Evolutionary conservation across 2,797 vertebrate species (phyloP).

Genomic region (Ispidina picta): DNA sequence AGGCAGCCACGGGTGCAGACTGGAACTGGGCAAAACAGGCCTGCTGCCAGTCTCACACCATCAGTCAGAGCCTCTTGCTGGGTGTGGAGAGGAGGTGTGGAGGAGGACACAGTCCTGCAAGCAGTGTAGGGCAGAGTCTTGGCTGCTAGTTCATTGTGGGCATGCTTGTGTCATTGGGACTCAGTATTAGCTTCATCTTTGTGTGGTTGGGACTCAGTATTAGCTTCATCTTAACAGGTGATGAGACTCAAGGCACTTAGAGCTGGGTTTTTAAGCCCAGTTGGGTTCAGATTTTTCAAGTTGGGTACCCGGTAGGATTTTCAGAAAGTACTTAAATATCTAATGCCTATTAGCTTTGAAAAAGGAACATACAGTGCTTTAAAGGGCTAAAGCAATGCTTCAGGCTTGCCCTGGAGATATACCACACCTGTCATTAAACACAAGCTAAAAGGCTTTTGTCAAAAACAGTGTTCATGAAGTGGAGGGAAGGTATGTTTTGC

Average conservation of each 20-base stretch:
- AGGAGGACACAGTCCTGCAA: background rate
- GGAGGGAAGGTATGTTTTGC: background rate
- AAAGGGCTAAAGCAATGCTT: slow-evolving; percentile 26
- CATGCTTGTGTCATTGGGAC: background rate
- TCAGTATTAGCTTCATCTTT: background rate
- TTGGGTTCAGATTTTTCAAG: background rate
- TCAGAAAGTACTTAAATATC: background rate
- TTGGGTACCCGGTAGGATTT: background rate
- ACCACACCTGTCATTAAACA: background rate
- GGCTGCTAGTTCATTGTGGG: background rate
- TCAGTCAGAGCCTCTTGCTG: background rate
- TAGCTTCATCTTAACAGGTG: background rate
- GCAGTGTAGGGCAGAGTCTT: background rate
- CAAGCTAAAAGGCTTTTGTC: background rate
- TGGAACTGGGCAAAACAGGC: background rate
- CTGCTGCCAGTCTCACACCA: background rate
- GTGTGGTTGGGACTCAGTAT: background rate
- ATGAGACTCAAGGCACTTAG: background rate
- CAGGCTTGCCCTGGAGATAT: background rate
- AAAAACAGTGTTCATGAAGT: background rate
- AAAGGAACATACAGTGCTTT: background rate
- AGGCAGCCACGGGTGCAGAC: background rate
- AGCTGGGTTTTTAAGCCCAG: background rate
- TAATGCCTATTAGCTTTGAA: background rate
- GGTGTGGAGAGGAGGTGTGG: background rate